phyloP scores from a whole-genome alignment of 2,797 vertebrate species.

The Scolopax bukidnonensis region DNA sequence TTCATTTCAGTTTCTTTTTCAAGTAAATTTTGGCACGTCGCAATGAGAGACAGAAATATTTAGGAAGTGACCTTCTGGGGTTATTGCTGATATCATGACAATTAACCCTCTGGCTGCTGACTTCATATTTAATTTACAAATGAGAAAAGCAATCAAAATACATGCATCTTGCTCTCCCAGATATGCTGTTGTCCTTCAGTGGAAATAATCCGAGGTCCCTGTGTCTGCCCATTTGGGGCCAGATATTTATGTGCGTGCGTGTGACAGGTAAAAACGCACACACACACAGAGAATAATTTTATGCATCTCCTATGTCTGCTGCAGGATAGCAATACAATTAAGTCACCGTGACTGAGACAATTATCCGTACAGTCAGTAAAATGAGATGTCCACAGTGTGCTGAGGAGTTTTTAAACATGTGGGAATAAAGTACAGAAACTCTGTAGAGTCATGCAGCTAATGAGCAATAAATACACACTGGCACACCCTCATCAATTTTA shows the following conservation, averaged over 20 bases:
- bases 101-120: background rate
- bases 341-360: conserved; percentile 37
- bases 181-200: background rate
- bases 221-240: background rate
- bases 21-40: background rate
- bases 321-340: conserved; percentile 36
- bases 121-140: background rate
- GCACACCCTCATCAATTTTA: conserved; percentile 77
- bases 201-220: background rate
- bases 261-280: conserved; percentile 31
- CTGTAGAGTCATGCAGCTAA: conserved; percentile 62
- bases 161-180: background rate
- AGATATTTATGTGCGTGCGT: background rate
- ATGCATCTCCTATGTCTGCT: conserved; percentile 6
- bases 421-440: conserved; percentile 43
- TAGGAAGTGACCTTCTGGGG: background rate
- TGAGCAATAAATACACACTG: conserved; percentile 74
- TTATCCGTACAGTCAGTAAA: conserved; percentile 54
- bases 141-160: background rate
- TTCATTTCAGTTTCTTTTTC: background rate
- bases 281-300: background rate
- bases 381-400: conserved; percentile 52
- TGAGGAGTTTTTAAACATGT: conserved; percentile 17
- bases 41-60: background rate
- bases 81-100: background rate